Evolutionary conservation across 1,140 invertebrate genomes (phyloP).

Genomic region (Pogonognathellus flavescens): DNA sequence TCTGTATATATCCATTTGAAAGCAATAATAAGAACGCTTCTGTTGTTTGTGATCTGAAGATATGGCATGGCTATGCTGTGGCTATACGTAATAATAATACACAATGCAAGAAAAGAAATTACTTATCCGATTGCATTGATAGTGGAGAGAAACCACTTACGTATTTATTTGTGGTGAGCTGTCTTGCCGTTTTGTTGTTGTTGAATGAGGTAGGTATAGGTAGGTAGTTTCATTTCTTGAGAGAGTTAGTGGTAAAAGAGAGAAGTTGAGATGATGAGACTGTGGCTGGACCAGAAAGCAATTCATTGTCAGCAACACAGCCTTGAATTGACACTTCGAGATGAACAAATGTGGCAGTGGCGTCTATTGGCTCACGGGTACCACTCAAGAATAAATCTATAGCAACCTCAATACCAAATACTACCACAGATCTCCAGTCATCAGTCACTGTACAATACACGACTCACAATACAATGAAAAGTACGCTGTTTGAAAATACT

Average conservation of each 20-base stretch:
- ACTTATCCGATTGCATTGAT: conserved; percentile 28
- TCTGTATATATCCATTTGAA: not conserved
- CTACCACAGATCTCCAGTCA: no score
- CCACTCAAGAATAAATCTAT: not conserved
- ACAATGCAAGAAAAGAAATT: conserved; percentile 39
- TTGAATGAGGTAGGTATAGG: not conserved
- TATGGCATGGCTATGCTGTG: no score
- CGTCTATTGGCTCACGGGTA: conserved; percentile 17
- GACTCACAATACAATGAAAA: no score
- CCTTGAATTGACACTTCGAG: conserved; percentile 35
- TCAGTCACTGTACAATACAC: no score
- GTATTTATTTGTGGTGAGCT: not conserved
- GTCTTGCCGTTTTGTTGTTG: not conserved
- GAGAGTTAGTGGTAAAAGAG: not conserved
- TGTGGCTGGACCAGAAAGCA: conserved; percentile 9
- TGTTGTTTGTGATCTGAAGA: no score
- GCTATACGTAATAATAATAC: not conserved
- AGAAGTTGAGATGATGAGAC: not conserved
- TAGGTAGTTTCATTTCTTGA: conserved; percentile 12
- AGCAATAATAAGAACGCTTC: not conserved
- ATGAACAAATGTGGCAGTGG: conserved; percentile 29
- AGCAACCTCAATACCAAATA: no score
- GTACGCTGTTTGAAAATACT: no score
- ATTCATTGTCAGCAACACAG: conserved; percentile 41
- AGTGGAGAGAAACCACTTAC: conserved; percentile 19